phyloP scores from a whole-genome alignment of 2,113 vertebrate species.

The Panurus biarmicus region DNA sequence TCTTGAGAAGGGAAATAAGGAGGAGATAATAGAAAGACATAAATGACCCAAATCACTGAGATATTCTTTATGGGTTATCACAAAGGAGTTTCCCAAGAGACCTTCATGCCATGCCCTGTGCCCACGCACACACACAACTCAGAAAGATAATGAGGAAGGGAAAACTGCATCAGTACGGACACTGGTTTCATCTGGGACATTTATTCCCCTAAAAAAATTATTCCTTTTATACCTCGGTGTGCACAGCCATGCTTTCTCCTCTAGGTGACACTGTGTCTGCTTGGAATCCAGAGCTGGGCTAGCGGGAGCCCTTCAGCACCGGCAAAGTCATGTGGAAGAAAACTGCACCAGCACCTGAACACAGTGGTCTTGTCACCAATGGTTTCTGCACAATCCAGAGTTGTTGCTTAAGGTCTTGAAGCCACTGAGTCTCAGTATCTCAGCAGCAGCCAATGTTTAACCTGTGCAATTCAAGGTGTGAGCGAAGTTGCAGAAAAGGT shows the following conservation, averaged over 20 bases:
- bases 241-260: conserved; percentile 6
- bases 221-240: neutral
- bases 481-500: neutral
- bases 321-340: conserved; percentile 11
- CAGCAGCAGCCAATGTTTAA: neutral
- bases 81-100: conserved; percentile 45
- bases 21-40: conserved; percentile 20
- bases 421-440: neutral
- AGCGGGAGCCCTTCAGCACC: neutral
- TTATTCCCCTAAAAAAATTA: neutral
- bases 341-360: conserved; percentile 32
- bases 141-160: neutral
- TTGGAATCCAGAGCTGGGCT: neutral
- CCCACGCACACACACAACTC: neutral
- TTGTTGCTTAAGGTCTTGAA: neutral
- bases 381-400: conserved; percentile 1
- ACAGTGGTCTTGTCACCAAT: neutral
- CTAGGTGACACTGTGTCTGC: conserved; percentile 62
- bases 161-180: neutral
- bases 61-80: conserved; percentile 1
- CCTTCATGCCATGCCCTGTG: neutral
- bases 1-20: conserved; percentile 16
- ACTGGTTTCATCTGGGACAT: neutral
- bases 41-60: conserved; percentile 22
- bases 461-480: neutral